Conservation (phyloP, 2,888 invertebrate genomes). For the Drosophila neoperkinsi region DNA sequence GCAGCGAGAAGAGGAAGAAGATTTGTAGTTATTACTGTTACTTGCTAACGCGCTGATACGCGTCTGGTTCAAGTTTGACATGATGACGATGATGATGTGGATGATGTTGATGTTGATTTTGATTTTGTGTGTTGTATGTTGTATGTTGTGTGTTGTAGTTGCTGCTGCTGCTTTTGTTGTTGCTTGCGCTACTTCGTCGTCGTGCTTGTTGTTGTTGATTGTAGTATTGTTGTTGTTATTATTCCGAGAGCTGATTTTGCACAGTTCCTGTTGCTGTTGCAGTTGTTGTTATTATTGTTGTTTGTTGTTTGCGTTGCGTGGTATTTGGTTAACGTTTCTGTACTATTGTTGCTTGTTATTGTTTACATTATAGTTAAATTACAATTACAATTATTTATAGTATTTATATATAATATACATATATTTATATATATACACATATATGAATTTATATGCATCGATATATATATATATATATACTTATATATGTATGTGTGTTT, state of each 20-base stretch:
- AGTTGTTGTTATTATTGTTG: slow-evolving; percentile 43
- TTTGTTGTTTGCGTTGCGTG: slow-evolving; percentile 43
- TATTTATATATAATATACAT: slow-evolving; percentile 54
- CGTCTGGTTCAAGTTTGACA: slow-evolving; percentile 61
- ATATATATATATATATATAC: slow-evolving; percentile 17
- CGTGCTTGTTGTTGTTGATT: slow-evolving; percentile 45
- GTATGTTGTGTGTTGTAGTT: slow-evolving; percentile 20
- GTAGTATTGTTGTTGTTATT: slow-evolving; percentile 19
- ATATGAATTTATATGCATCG: slow-evolving; percentile 25
- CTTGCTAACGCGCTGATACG: slow-evolving; percentile 70
- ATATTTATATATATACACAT: slow-evolving; percentile 37
- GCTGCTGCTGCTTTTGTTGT: slow-evolving; percentile 11
- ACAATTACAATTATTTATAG: slow-evolving; percentile 65
- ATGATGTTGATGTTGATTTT: slow-evolving; percentile 15
- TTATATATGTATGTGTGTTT: slow-evolving; percentile 4
- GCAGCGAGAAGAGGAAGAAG: slow-evolving; percentile 6
- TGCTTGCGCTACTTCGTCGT: slow-evolving; percentile 19
- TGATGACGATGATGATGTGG: slow-evolving; percentile 17
- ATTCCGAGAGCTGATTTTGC: slow-evolving; percentile 23
- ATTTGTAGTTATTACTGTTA: slow-evolving; percentile 21
- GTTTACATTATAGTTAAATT: slow-evolving; percentile 70
- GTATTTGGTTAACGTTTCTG: slow-evolving; percentile 72
- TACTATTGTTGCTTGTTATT: slow-evolving; percentile 67
- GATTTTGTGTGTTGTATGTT: neutral
- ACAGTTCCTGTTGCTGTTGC: slow-evolving; percentile 22